A percentile compares a stretch with the other conserved stretches of the same genome.
Conservation (phyloP, 1,140 invertebrate species). For the Charaxes varanes region DNA sequence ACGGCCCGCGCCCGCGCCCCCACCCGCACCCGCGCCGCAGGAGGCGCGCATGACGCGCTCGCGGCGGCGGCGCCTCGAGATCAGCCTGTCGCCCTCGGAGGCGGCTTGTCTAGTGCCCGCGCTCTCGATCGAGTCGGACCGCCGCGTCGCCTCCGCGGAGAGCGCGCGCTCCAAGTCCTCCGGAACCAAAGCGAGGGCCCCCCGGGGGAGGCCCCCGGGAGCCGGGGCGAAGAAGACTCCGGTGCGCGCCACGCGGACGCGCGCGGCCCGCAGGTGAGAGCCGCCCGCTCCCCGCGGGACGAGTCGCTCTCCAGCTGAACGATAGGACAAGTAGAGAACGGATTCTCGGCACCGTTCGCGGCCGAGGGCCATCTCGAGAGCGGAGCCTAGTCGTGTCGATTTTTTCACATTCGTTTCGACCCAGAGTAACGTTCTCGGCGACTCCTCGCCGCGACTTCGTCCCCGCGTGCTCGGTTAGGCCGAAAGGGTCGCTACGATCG, state of each 20-base stretch:
- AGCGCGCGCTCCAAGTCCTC: conserved; percentile 31
- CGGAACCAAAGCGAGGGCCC: conserved; percentile 25
- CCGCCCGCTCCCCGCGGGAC: conserved; percentile 7
- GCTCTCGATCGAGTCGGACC: conserved; percentile 50
- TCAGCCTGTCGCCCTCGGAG: conserved; percentile 51
- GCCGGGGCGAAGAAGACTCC: conserved; percentile 38
- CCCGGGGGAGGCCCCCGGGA: conserved; percentile 21
- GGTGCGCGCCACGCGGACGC: conserved; percentile 30
- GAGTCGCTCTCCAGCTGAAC: too few relatives aligned
- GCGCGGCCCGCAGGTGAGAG: conserved; percentile 50
- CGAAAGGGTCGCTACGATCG: too few relatives aligned
- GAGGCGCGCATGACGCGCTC: conserved; percentile 63
- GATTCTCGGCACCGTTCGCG: too few relatives aligned
- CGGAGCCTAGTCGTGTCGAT: too few relatives aligned
- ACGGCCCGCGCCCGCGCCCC: too few relatives aligned
- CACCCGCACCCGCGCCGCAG: too few relatives aligned
- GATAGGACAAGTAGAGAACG: too few relatives aligned
- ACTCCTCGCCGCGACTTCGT: too few relatives aligned
- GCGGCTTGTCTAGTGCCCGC: conserved; percentile 39
- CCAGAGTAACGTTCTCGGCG: too few relatives aligned
- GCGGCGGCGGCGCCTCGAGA: conserved; percentile 41
- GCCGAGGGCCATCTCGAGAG: too few relatives aligned
- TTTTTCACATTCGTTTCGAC: too few relatives aligned
- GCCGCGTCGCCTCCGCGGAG: conserved; percentile 42
- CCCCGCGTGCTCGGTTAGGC: too few relatives aligned